phyloP scores from a whole-genome alignment of 2,888 invertebrate species.

The Amorpha juglandis region DNA sequence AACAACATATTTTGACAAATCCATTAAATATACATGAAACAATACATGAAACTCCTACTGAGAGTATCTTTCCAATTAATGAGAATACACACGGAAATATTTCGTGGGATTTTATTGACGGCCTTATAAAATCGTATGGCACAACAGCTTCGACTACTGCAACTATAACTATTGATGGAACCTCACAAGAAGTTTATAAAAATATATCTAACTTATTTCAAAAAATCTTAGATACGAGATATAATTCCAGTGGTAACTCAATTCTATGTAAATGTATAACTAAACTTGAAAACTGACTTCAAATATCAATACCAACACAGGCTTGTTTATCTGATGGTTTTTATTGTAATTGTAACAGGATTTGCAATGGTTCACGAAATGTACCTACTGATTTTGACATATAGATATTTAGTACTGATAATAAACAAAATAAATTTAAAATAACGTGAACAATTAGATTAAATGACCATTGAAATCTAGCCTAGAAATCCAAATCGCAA shows the following conservation, averaged over 20 bases:
- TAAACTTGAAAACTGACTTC: too few species aligned
- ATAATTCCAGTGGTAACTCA: conserved; percentile 55
- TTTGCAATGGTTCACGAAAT: too few species aligned
- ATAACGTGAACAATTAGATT: too few species aligned
- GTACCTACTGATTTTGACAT: too few species aligned
- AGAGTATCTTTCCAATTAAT: background rate
- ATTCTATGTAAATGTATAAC: background rate
- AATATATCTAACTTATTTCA: conserved; percentile 43
- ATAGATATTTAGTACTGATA: too few species aligned
- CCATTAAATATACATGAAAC: background rate
- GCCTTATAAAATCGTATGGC: conserved; percentile 46
- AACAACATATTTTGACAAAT: conserved; percentile 8
- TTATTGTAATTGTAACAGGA: too few species aligned
- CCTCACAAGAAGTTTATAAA: conserved; percentile 30
- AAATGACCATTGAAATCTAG: too few species aligned
- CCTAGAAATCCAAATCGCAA: too few species aligned
- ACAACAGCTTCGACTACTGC: conserved; percentile 33
- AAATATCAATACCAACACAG: too few species aligned
- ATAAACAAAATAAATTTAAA: too few species aligned
- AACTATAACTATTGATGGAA: conserved; percentile 5
- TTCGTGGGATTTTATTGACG: conserved; percentile 10
- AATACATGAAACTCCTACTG: background rate
- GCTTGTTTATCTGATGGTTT: too few species aligned
- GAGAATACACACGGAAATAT: background rate
- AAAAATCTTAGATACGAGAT: conserved; percentile 46